These are phyloP conservation scores for Limnephilus auricula DNA, from an alignment of 2,888 invertebrate species.

Conservation along the genomic window DNA sequence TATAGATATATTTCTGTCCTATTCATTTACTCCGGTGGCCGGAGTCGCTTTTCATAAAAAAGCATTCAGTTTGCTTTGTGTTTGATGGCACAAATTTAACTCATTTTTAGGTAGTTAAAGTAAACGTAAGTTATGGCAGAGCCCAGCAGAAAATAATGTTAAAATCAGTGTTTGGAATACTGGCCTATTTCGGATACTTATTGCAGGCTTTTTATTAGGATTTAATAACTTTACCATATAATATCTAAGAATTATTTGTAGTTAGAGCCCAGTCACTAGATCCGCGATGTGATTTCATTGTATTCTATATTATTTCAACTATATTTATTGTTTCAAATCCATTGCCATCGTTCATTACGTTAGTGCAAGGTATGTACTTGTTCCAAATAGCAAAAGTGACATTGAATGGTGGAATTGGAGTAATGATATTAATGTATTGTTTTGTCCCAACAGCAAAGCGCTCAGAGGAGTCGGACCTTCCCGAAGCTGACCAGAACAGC, in stretches of 20 bases:
- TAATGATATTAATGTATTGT: constrained; percentile 63
- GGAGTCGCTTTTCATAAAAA: too few species aligned
- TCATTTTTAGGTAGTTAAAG: too few species aligned
- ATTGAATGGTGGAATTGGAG: constrained; percentile 1
- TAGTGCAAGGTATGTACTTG: not conserved
- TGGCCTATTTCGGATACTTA: not conserved
- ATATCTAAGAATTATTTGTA: not conserved
- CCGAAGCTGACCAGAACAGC: constrained; percentile 95
- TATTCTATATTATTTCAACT: not conserved
- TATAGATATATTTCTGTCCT: not conserved
- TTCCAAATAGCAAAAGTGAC: not conserved
- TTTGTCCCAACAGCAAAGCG: constrained; percentile 79
- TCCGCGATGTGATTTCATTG: not conserved
- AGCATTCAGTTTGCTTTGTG: not conserved
- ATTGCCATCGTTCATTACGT: not conserved
- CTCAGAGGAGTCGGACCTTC: constrained; percentile 90
- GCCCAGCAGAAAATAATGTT: not conserved
- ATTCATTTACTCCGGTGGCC: not conserved
- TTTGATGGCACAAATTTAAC: not conserved
- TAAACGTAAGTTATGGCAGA: not conserved
- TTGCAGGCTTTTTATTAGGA: not conserved
- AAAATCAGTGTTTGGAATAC: not conserved
- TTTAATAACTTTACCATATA: not conserved
- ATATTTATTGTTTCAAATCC: not conserved
- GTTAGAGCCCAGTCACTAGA: too few species aligned